A percentile compares a stretch with the other conserved stretches of the same genome.
phyloP scores from a whole-genome alignment of 2,797 vertebrate species.

The Austrolebias charrua region DNA sequence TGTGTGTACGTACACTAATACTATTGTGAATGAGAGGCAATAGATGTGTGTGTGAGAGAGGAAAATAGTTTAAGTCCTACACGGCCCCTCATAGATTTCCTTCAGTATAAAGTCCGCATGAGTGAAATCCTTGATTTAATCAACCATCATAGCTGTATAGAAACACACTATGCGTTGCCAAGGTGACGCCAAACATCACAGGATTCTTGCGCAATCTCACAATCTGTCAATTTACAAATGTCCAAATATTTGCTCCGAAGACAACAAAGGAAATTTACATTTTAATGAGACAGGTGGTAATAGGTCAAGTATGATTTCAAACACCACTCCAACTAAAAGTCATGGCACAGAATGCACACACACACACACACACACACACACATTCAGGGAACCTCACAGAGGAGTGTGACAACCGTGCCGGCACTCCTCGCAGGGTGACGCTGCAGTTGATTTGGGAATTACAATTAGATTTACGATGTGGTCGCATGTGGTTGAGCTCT shows the following conservation, averaged over 20 bases:
- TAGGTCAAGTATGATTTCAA: slow-evolving; percentile 74
- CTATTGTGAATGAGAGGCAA: too few relatives aligned
- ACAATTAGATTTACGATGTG: slow-evolving; percentile 83
- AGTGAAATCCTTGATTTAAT: neutral
- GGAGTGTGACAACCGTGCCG: slow-evolving; percentile 71
- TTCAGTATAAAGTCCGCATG: slow-evolving; percentile 2
- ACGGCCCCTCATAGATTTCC: too few relatives aligned
- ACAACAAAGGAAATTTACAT: slow-evolving; percentile 78
- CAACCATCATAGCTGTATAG: slow-evolving; percentile 15
- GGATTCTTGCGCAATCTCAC: slow-evolving; percentile 1
- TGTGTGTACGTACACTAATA: too few relatives aligned
- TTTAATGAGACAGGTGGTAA: slow-evolving; percentile 77
- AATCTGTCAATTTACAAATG: slow-evolving; percentile 77
- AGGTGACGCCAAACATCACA: slow-evolving; percentile 27
- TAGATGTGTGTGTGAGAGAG: too few relatives aligned
- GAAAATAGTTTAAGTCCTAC: too few relatives aligned
- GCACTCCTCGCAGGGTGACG: slow-evolving; percentile 70
- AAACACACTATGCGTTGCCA: slow-evolving; percentile 10
- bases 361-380: slow-evolving; percentile 33
- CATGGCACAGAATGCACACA: slow-evolving; percentile 23
- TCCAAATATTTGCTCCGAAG: slow-evolving; percentile 77
- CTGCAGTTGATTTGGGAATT: slow-evolving; percentile 78
- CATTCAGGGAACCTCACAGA: too few relatives aligned
- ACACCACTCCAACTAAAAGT: slow-evolving; percentile 50
- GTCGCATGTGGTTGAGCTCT: slow-evolving; percentile 78